phyloP scores from a whole-genome alignment of 1,140 invertebrate species.

The Solenopsis fugax region DNA sequence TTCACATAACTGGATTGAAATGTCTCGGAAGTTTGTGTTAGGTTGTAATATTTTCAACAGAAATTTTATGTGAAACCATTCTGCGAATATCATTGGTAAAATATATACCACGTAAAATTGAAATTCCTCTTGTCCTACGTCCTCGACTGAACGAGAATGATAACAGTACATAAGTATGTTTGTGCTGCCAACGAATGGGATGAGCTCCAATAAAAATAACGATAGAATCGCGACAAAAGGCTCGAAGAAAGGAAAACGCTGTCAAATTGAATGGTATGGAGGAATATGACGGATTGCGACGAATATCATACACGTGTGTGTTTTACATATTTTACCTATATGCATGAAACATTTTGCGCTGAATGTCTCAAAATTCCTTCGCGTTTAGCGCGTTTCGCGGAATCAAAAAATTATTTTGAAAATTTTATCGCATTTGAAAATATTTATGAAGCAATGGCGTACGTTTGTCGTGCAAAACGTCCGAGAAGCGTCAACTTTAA shows the following conservation, averaged over 20 bases:
- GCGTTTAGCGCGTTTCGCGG: neutral
- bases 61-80: slow-evolving; percentile 37
- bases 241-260: slow-evolving; percentile 69
- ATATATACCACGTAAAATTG: slow-evolving; percentile 40
- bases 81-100: slow-evolving; percentile 38
- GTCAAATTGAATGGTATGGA: slow-evolving; percentile 60
- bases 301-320: neutral
- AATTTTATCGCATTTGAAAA: neutral
- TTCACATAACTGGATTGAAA: slow-evolving; percentile 52
- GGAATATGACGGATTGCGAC: slow-evolving; percentile 24
- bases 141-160: slow-evolving; percentile 50
- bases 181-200: slow-evolving; percentile 46
- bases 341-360: neutral
- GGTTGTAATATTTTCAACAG: slow-evolving; percentile 28
- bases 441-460: neutral
- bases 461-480: neutral
- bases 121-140: slow-evolving; percentile 51
- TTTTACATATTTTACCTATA: slow-evolving; percentile 30
- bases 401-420: neutral
- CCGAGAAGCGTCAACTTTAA: slow-evolving; percentile 39
- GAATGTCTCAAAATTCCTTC: slow-evolving; percentile 49
- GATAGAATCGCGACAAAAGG: slow-evolving; percentile 34
- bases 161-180: slow-evolving; percentile 69
- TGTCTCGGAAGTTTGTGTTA: slow-evolving; percentile 30
- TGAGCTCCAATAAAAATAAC: slow-evolving; percentile 67